Evolutionary conservation across 2,797 vertebrate species (phyloP), one percentile per base, ranked within the genome.

Genomic region (Telmatherina bonti): DNA sequence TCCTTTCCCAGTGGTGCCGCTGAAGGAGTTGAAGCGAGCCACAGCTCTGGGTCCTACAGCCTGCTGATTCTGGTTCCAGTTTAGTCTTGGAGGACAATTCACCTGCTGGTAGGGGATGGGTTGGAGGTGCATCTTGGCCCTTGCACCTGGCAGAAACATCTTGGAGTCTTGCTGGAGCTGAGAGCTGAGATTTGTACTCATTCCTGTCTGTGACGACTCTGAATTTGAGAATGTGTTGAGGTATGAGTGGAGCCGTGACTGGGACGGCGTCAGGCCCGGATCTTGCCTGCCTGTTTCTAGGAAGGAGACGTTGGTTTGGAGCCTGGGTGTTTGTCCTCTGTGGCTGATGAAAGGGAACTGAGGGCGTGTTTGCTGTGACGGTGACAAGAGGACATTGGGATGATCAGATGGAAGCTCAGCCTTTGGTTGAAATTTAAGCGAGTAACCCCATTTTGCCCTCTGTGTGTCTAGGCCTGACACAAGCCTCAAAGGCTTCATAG

Each of bases 41-140:
- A 69, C 2, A 0, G 59, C 65, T 33, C 64, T 69, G 57, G 70
- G 49, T 33, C 67, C 63, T 7, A 52, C 43, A 2, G 45, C 4
- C 24, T 62, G 62, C 24, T 68, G 72, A 29, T 49, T 78, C 59
- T 82, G 81, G 26, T 66, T 67, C 88, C 88, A 88, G 30, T 76
- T 78, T 0, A 83, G 45, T 63, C 66, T 72, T 0, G 30, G 33
- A 11, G 51, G 9, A n/a, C 63, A 20, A 35, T 52, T 70, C 20
- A 24, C 18, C 38, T 82, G 84, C 62, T 82, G 73, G 43, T 15
- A 54, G 24, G 24, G 2, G 31, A 16, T 27, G 16, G 31, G 70
- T 56, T 79, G 78, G 24, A 51, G 49, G 4, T 60, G 55, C 16
- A 35, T 38, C 1, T 20, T 69, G 51, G 43, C 5, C 58, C 47